Conservation (phyloP, 2,113 vertebrate genomes). For the Paradisaea rubra region DNA sequence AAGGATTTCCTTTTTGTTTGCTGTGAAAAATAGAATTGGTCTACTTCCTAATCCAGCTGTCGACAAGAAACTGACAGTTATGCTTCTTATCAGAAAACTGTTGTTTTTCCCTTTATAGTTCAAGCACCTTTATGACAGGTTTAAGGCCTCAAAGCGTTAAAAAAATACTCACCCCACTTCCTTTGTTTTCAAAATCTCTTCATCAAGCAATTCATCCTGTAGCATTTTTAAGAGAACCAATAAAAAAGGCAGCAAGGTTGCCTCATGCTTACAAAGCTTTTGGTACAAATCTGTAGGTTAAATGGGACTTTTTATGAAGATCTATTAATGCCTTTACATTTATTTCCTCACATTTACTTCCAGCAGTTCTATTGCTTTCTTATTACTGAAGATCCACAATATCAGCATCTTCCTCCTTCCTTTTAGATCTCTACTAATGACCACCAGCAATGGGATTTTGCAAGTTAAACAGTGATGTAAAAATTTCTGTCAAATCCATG, state of each 20-base stretch:
- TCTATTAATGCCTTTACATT: neutral
- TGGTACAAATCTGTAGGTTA: neutral
- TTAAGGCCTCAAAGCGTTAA: neutral
- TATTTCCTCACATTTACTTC: neutral
- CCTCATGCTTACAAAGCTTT: neutral
- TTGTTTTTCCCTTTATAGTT: neutral
- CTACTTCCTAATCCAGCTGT: neutral
- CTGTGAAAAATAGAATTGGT: neutral
- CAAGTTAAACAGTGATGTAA: neutral
- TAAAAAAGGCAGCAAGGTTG: slow-evolving; percentile 1
- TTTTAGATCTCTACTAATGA: neutral
- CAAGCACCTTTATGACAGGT: neutral
- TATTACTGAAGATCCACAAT: neutral
- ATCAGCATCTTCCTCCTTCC: neutral
- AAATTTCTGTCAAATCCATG: neutral
- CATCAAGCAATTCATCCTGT: slow-evolving; percentile 1
- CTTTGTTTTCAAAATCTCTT: neutral
- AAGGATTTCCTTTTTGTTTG: neutral
- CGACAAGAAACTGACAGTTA: neutral
- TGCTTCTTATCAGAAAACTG: neutral
- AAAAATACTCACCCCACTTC: slow-evolving; percentile 1
- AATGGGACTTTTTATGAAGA: neutral
- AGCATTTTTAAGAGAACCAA: slow-evolving; percentile 30
- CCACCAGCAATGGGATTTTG: neutral
- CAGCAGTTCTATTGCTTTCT: neutral